Evolutionary conservation across 2,113 vertebrate species (phyloP), one percentile per base, ranked within the genome.

Genomic region (Polypterus bichir): DNA sequence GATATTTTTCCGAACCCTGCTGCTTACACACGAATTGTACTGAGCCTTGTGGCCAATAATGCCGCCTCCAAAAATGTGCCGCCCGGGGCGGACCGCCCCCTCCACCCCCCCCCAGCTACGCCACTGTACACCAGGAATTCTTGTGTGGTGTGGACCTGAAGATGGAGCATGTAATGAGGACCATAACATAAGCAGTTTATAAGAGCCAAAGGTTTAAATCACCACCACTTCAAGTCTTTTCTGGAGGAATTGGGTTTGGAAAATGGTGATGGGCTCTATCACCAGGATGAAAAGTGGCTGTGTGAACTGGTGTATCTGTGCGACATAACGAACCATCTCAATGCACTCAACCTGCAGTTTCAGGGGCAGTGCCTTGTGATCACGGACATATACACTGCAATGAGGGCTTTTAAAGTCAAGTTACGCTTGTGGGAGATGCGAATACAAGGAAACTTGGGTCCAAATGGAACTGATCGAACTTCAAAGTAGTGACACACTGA

Each of bases 111-210:
- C n/a, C n/a, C n/a, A n/a, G n/a, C n/a, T n/a, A n/a, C n/a, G n/a
- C n/a, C n/a, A n/a, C n/a, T n/a, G n/a, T 65, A 64, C 67, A 74
- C n/a, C 70, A 73, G 9, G 66, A 73, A 51, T 1, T 58, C 4
- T 47, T 77, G 11, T 66, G 72, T 63, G 64, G 59, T 4, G 68
- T 70, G 66, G 68, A 56, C 5, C 8, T 69, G 9, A 66, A 70
- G 54, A 72, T 70, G 69, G 62, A 72, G 0, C 64, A 70, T 71
- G 49, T 71, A 7, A 70, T 68, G 66, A 66, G 5, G 59, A 59
- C 57, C 3, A 9, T 65, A 65, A 68, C 61, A 57, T 45, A 59
- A 62, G 63, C 54, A 48, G 45, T 69, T 65, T 3, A 63, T 73
- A 48, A 67, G 57, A 49, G 54, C 62, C 45, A 65, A 66, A 53